These are phyloP conservation scores for Gila robusta DNA, from an alignment of 2,797 vertebrate genomes.

Conservation along the genomic window DNA sequence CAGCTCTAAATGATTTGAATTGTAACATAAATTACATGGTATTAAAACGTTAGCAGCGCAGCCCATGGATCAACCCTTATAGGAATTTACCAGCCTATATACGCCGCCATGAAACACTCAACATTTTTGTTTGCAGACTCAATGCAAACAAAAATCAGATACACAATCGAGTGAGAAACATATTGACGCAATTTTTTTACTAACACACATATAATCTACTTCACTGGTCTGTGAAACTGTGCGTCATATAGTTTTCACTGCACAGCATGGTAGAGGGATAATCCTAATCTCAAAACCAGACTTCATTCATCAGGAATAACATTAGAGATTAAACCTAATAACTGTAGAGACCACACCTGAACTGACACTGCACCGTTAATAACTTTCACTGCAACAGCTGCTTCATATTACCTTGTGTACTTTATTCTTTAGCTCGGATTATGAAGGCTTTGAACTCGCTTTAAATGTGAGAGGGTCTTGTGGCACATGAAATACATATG, in stretches of 20 bases:
- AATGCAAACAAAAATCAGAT: slow-evolving; percentile 17
- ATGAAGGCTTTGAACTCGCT: not conserved
- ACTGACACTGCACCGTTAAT: not conserved
- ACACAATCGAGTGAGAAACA: not conserved
- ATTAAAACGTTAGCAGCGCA: not conserved
- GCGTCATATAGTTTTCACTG: slow-evolving; percentile 15
- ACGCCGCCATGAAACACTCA: not conserved
- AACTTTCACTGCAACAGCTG: slow-evolving; percentile 23
- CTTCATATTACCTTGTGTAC: not conserved
- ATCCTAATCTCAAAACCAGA: slow-evolving; percentile 27
- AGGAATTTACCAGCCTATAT: not conserved
- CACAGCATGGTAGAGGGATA: slow-evolving; percentile 1
- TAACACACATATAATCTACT: not conserved
- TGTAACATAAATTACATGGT: not conserved
- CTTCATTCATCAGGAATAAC: slow-evolving; percentile 16
- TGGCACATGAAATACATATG: not conserved
- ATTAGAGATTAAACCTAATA: slow-evolving; percentile 33
- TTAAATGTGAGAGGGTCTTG: not conserved
- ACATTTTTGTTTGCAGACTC: not conserved
- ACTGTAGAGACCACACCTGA: slow-evolving; percentile 2
- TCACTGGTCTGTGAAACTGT: not conserved
- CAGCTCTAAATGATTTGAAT: not conserved
- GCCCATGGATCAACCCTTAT: not conserved
- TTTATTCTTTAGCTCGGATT: not conserved
- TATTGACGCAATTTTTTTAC: not conserved